A percentile compares a stretch with the other conserved stretches of the same genome.
Conservation (phyloP, 2,797 vertebrate genomes). For the Sparidentex hasta region DNA sequence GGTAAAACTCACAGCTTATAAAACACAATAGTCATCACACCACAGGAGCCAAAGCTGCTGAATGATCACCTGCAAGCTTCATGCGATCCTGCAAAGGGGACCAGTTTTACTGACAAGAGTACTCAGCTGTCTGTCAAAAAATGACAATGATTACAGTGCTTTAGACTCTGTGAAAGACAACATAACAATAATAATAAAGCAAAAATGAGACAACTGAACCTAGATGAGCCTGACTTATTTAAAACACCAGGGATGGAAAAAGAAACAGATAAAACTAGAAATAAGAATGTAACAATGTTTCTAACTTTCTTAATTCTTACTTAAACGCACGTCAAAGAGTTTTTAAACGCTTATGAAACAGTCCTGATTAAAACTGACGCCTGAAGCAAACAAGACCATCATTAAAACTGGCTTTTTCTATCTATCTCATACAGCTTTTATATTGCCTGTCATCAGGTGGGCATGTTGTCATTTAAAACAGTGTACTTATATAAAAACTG, state of each 20-base stretch:
- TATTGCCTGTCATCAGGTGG: no score
- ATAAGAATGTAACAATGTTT: no score
- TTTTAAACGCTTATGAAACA: no score
- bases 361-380: no score
- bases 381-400: no score
- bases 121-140: not conserved
- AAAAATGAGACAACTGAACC: not conserved
- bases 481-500: not conserved
- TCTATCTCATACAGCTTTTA: no score
- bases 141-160: not conserved
- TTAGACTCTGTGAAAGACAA: not conserved
- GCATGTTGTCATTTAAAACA: not conserved
- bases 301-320: no score
- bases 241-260: no score
- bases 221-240: not conserved
- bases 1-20: slow-evolving; percentile 11
- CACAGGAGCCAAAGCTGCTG: slow-evolving; percentile 9
- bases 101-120: not conserved
- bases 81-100: slow-evolving; percentile 3
- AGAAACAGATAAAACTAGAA: no score
- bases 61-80: slow-evolving; percentile 23
- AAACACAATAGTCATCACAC: slow-evolving; percentile 9
- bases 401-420: no score
- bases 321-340: no score
- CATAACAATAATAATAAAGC: not conserved